phyloP scores from a whole-genome alignment of 2,113 vertebrate species.

The Paramisgurnus dabryanus region DNA sequence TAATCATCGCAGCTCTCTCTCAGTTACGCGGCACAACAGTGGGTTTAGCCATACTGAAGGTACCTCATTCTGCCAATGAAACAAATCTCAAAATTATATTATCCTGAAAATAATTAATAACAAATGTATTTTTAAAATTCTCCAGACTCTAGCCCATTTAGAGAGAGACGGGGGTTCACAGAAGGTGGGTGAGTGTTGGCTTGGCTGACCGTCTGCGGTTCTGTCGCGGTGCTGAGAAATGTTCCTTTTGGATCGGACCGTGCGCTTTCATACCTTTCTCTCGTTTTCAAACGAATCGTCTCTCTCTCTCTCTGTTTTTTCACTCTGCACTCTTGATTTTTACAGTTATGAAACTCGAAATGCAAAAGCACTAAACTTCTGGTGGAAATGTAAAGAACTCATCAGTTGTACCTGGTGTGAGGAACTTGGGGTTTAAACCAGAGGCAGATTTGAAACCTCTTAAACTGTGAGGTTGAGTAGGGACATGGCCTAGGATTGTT shows the following conservation, averaged over 20 bases:
- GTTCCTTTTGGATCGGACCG: slow-evolving; percentile 79
- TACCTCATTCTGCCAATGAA: too few relatives aligned
- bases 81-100: too few relatives aligned
- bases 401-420: background rate
- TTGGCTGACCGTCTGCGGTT: slow-evolving; percentile 80
- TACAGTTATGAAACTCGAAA: slow-evolving; percentile 74
- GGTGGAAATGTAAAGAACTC: slow-evolving; percentile 13
- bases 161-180: slow-evolving; percentile 68
- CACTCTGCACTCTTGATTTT: slow-evolving; percentile 71
- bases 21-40: background rate
- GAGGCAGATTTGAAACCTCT: background rate
- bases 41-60: background rate
- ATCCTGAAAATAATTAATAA: too few relatives aligned
- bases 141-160: too few relatives aligned
- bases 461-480: background rate
- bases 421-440: background rate
- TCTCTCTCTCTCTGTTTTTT: slow-evolving; percentile 52
- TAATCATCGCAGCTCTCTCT: slow-evolving; percentile 7
- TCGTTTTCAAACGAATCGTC: slow-evolving; percentile 66
- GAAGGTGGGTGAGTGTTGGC: slow-evolving; percentile 76
- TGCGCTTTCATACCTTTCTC: slow-evolving; percentile 76
- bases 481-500: background rate
- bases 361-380: slow-evolving; percentile 61
- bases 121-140: too few relatives aligned
- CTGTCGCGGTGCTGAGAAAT: slow-evolving; percentile 78